A percentile compares a stretch with the other conserved stretches of the same genome.
Conservation (phyloP, 2,888 invertebrate genomes). For the Alviniconcha strummeri region DNA sequence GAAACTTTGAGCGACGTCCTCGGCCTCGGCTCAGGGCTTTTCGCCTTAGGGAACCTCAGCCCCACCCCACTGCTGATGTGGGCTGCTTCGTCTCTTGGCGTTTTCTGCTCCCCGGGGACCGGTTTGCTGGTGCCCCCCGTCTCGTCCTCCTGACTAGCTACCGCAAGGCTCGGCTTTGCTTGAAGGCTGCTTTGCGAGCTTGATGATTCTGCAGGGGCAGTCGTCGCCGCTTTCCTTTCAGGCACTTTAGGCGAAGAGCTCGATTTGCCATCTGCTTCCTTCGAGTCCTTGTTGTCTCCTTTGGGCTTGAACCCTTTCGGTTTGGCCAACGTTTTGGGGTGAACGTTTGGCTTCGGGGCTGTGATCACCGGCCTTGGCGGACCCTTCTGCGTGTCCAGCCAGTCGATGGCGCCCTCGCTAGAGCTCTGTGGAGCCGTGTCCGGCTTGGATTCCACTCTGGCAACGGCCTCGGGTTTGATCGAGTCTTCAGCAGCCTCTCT, state of each 20-base stretch:
- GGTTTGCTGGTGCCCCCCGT: background rate
- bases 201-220: background rate
- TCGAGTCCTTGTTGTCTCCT: background rate
- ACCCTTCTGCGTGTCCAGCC: background rate
- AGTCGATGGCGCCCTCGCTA: background rate
- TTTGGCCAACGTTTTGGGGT: slow-evolving; percentile 6
- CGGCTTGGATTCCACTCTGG: no score
- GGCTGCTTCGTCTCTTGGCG: no score
- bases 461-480: no score
- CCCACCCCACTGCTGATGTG: background rate
- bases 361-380: no score
- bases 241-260: background rate
- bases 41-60: no score
- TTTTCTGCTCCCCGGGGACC: no score
- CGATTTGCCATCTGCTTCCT: background rate
- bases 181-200: background rate
- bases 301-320: background rate
- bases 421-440: no score
- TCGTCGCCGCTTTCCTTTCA: background rate
- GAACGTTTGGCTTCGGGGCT: background rate
- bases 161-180: background rate
- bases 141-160: background rate
- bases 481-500: no score
- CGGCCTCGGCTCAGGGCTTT: slow-evolving; percentile 23
- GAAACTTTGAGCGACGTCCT: background rate